phyloP scores from a whole-genome alignment of 2,888 invertebrate species.

The Chesias legatella region DNA sequence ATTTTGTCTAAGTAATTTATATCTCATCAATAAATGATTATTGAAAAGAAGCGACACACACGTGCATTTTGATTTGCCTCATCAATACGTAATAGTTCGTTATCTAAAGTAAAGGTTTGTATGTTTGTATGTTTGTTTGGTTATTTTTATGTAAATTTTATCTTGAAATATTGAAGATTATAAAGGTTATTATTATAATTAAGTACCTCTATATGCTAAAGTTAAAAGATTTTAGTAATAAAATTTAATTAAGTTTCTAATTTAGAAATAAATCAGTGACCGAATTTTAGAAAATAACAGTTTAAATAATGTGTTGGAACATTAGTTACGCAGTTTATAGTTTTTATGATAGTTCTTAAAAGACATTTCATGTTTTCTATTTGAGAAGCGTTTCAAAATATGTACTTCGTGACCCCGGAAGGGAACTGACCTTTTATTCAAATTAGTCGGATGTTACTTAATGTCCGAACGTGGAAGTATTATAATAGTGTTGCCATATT shows the following conservation, averaged over 20 bases:
- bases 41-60: slow-evolving; percentile 24
- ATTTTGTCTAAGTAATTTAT: neutral
- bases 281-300: too few relatives aligned
- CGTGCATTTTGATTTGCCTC: slow-evolving; percentile 17
- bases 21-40: slow-evolving; percentile 15
- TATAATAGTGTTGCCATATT: neutral
- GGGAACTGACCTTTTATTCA: slow-evolving; percentile 18
- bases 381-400: slow-evolving; percentile 2
- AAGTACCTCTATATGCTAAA: too few relatives aligned
- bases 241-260: too few relatives aligned
- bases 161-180: too few relatives aligned
- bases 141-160: too few relatives aligned
- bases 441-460: slow-evolving; percentile 16
- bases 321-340: too few relatives aligned
- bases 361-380: neutral
- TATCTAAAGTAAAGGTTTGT: slow-evolving; percentile 11
- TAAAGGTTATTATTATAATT: too few relatives aligned
- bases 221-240: too few relatives aligned
- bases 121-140: slow-evolving; percentile 1
- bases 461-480: neutral
- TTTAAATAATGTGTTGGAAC: too few relatives aligned
- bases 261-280: too few relatives aligned
- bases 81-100: slow-evolving; percentile 18
- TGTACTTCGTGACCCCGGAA: slow-evolving; percentile 7
- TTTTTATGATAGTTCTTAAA: neutral